A percentile compares a stretch with the other conserved stretches of the same genome.
Evolutionary conservation across 2,797 vertebrate genomes (phyloP).

Genomic region (Dendrocincla tyrannina): DNA sequence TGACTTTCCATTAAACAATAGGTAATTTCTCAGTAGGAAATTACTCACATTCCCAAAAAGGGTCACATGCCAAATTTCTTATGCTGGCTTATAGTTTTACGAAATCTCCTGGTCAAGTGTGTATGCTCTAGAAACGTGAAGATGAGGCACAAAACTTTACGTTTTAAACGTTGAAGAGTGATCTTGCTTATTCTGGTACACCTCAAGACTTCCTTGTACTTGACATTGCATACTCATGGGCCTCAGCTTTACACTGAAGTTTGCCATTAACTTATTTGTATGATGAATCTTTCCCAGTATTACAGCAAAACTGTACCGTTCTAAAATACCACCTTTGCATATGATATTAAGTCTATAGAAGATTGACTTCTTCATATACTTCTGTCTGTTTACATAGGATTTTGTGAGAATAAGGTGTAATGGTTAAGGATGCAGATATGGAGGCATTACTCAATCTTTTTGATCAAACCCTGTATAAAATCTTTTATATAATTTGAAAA

Average conservation of each 20-base stretch:
- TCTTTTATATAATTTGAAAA: not conserved
- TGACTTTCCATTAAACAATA: slow-evolving; percentile 59
- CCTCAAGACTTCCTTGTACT: not conserved
- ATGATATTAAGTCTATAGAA: not conserved
- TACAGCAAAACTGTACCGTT: not conserved
- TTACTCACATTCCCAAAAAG: slow-evolving; percentile 26
- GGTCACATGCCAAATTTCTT: not conserved
- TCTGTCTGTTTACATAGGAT: not conserved
- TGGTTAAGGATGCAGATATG: not conserved
- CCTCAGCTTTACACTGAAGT: not conserved
- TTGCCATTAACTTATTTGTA: not conserved
- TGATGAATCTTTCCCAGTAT: not conserved
- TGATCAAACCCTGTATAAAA: not conserved
- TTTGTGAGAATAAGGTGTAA: not conserved
- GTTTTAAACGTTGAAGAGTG: not conserved
- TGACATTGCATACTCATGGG: rapidly evolving
- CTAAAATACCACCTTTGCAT: not conserved
- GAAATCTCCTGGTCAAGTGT: not conserved
- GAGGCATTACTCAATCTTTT: not conserved
- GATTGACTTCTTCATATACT: not conserved
- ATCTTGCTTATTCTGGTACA: not conserved
- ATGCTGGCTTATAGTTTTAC: not conserved
- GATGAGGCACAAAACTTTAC: not conserved
- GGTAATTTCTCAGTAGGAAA: slow-evolving; percentile 56
- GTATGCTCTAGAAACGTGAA: not conserved